Evolutionary conservation across 2,797 vertebrate species (phyloP).

Genomic region (Thamnophis elegans): DNA sequence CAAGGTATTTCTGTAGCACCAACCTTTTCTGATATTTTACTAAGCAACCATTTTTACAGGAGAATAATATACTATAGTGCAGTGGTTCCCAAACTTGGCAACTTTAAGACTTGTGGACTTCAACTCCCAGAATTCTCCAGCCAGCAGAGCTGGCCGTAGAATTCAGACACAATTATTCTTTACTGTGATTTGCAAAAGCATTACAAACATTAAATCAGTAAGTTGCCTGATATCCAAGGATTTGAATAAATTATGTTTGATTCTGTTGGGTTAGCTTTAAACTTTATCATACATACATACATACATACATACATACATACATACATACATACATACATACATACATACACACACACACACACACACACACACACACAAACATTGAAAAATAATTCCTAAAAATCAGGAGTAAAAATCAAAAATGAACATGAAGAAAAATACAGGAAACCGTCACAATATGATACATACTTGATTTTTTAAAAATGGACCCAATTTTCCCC

Average conservation of each 20-base stretch:
- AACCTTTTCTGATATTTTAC: neutral
- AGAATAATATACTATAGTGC: neutral
- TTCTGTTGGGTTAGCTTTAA: neutral
- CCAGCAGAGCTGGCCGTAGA: too few relatives aligned
- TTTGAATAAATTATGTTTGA: neutral
- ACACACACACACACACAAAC: too few relatives aligned
- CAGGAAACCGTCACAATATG: neutral
- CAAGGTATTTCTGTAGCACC: neutral
- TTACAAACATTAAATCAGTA: neutral
- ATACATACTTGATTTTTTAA: neutral
- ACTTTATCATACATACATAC: neutral
- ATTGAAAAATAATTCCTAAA: neutral
- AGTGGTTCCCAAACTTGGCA: too few relatives aligned
- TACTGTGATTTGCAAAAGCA: neutral
- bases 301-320: neutral
- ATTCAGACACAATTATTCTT: neutral
- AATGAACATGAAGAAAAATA: neutral
- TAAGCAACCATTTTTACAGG: neutral
- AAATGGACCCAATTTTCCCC: neutral
- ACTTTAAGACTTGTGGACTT: too few relatives aligned
- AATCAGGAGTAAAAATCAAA: neutral
- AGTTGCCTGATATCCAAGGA: neutral
- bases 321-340: too few relatives aligned
- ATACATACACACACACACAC: too few relatives aligned
- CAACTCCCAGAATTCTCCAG: too few relatives aligned